Conservation (phyloP, 2,797 vertebrate species). For the Menidia menidia region DNA sequence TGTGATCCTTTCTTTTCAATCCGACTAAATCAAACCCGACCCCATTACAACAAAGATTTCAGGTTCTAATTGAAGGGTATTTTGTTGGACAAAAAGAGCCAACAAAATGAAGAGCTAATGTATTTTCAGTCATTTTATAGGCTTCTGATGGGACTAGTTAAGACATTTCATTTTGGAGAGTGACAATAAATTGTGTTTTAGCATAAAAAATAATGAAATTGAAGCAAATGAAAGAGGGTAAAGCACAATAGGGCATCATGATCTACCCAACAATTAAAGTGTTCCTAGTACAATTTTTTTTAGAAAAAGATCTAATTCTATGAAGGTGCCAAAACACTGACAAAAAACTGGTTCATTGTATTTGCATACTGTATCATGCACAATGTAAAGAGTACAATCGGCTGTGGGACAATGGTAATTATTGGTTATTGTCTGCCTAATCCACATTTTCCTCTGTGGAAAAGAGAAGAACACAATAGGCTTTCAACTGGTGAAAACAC, state of each 20-base stretch:
- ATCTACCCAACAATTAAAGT: constrained; percentile 3
- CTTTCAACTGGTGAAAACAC: constrained; percentile 29
- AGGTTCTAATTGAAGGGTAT: constrained; percentile 4
- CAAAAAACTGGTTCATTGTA: constrained; percentile 47
- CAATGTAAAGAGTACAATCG: constrained; percentile 46
- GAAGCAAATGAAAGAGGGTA: not conserved
- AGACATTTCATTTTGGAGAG: not conserved
- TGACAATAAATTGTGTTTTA: not conserved
- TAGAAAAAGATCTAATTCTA: constrained; percentile 1
- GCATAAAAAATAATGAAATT: not conserved
- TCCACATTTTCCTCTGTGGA: constrained; percentile 56
- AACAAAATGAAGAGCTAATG: not conserved
- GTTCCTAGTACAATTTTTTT: not conserved
- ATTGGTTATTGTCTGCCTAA: constrained; percentile 72
- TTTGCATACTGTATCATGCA: constrained; percentile 52
- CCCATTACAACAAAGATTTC: constrained; percentile 24
- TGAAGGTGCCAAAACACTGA: not conserved
- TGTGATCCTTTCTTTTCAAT: constrained; percentile 56
- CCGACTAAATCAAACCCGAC: constrained; percentile 38
- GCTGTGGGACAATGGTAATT: constrained; percentile 61
- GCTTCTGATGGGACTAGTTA: not conserved
- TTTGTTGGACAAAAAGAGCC: not conserved
- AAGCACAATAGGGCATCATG: constrained; percentile 1
- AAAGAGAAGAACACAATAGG: constrained; percentile 39
- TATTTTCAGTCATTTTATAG: constrained; percentile 1